phyloP scores from a whole-genome alignment of 2,888 invertebrate species.

The Yponomeuta malinellus region DNA sequence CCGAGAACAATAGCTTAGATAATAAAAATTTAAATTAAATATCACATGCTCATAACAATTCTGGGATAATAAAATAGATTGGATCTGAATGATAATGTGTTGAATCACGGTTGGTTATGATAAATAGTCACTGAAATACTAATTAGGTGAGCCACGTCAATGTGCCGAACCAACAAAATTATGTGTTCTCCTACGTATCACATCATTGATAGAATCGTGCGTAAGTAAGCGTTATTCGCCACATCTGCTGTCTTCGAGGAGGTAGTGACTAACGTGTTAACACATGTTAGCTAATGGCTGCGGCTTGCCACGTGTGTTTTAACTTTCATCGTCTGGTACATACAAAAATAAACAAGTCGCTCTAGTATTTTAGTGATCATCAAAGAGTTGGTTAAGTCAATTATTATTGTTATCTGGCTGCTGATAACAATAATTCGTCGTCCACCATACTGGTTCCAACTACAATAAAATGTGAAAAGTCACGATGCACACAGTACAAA shows the following conservation, averaged over 20 bases:
- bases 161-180: not conserved
- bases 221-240: constrained; percentile 19
- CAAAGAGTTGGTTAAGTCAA: not conserved
- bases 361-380: not conserved
- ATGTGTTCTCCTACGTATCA: constrained; percentile 28
- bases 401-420: constrained; percentile 11
- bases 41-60: constrained; percentile 29
- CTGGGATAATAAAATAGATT: constrained; percentile 12
- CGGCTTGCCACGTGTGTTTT: constrained; percentile 42
- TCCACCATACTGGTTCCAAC: constrained; percentile 22
- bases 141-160: not conserved
- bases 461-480: constrained; percentile 42
- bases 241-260: constrained; percentile 39
- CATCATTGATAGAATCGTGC: constrained; percentile 25
- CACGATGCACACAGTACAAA: constrained; percentile 49
- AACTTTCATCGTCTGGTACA: constrained; percentile 29
- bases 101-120: constrained; percentile 3
- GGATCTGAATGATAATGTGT: constrained; percentile 5
- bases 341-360: constrained; percentile 25
- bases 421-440: not conserved
- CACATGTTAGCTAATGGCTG: constrained; percentile 50
- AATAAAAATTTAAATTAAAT: constrained; percentile 44
- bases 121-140: constrained; percentile 24
- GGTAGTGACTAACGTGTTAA: constrained; percentile 28
- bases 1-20: constrained; percentile 43